These are phyloP conservation scores for Hippasteria phrygiana DNA, from an alignment of 53 echinoderm and acorn worm species.

Conservation along the genomic window DNA sequence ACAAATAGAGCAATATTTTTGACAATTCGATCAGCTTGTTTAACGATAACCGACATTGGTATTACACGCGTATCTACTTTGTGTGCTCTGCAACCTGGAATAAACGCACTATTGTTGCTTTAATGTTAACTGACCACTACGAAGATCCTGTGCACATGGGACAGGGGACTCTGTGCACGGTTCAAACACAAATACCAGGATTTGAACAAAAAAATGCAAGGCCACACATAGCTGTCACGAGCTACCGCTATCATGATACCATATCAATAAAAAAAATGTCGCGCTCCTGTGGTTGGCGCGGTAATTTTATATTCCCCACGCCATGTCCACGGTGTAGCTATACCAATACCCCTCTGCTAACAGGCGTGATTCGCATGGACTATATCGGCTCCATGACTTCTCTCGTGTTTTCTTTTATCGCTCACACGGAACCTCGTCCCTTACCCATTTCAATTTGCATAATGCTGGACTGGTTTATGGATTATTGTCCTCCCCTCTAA, in stretches of 20 bases:
- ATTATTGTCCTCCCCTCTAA: background rate
- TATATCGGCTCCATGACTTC: slow-evolving; percentile 11
- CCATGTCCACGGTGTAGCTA: background rate
- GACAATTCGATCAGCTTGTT: no score
- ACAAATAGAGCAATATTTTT: no score
- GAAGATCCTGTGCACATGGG: no score
- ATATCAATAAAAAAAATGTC: background rate
- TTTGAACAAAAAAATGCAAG: background rate
- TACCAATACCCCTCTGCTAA: background rate
- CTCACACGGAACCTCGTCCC: background rate
- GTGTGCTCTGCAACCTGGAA: no score
- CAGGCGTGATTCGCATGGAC: background rate
- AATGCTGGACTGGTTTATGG: slow-evolving; percentile 36
- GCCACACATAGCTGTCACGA: background rate
- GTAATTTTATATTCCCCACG: background rate
- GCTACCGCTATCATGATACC: background rate
- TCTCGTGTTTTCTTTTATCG: background rate
- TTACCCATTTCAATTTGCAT: slow-evolving; percentile 26
- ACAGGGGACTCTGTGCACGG: no score
- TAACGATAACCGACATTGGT: no score
- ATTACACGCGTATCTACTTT: no score
- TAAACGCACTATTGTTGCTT: no score
- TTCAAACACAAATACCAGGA: background rate
- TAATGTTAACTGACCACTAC: no score
- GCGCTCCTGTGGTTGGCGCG: background rate